Evolutionary conservation across 2,888 invertebrate genomes (phyloP).

Genomic region (Drosophila suboccidentalis): DNA sequence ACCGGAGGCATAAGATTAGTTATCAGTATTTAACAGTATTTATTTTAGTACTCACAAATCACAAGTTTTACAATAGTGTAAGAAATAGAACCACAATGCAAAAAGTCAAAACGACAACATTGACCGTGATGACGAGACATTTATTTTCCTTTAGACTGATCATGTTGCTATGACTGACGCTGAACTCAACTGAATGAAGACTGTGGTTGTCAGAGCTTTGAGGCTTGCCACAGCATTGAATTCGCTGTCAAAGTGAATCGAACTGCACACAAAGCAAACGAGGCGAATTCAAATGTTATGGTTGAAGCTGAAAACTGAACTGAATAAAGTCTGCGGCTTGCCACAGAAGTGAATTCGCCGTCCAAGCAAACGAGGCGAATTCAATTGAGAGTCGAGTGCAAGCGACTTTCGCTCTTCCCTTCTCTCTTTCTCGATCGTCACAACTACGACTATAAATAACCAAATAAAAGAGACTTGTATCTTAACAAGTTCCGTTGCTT

Average conservation of each 20-base stretch:
- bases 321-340: neutral
- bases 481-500: neutral
- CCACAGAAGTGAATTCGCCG: neutral
- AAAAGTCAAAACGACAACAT: constrained; percentile 2
- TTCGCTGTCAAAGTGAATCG: neutral
- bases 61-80: neutral
- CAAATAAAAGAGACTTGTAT: neutral
- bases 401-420: neutral
- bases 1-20: neutral
- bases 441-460: neutral
- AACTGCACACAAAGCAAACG: neutral
- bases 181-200: neutral
- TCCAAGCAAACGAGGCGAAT: neutral
- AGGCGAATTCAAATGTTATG: neutral
- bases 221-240: neutral
- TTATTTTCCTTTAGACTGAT: constrained; percentile 1
- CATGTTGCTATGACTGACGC: constrained; percentile 18
- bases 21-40: neutral
- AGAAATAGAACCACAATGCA: neutral
- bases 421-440: too few species aligned
- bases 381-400: neutral
- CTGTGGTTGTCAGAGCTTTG: neutral
- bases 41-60: neutral
- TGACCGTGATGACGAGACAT: neutral
- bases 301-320: neutral